phyloP scores from a whole-genome alignment of 2,797 vertebrate species.

The Schizopygopsis malacanthus region DNA sequence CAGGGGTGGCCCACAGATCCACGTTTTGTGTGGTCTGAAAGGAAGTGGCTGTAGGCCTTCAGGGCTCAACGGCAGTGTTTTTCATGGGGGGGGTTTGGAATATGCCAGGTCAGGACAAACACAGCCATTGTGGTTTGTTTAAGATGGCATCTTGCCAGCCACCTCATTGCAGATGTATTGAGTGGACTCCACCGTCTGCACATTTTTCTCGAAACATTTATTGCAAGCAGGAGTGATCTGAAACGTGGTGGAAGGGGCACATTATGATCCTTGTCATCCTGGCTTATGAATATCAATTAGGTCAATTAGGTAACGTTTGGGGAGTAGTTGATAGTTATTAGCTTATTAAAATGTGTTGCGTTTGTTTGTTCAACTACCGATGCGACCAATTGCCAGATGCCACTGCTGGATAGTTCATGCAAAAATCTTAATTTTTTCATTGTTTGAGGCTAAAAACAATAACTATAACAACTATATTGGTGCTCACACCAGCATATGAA shows the following conservation, averaged over 20 bases:
- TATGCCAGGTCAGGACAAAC: constrained; percentile 82
- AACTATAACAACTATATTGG: not conserved
- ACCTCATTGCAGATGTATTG: constrained; percentile 60
- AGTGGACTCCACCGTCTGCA: constrained; percentile 53
- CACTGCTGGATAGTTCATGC: not conserved
- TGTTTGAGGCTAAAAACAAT: not conserved
- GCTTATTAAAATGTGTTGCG: not conserved
- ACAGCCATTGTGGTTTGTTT: constrained; percentile 71
- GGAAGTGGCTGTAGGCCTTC: constrained; percentile 69
- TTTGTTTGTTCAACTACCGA: not conserved
- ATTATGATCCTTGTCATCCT: not conserved
- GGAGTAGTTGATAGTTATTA: not conserved
- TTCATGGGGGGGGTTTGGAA: constrained; percentile 71
- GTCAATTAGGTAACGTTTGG: not conserved
- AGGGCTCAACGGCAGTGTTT: constrained; percentile 70
- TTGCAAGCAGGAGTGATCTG: constrained; percentile 15
- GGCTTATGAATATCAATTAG: constrained; percentile 7
- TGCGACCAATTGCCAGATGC: not conserved
- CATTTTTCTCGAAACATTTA: constrained; percentile 47
- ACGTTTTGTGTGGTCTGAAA: constrained; percentile 81
- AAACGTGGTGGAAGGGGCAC: not conserved
- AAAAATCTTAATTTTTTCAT: not conserved
- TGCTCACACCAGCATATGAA: not conserved
- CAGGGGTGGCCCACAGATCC: constrained; percentile 77
- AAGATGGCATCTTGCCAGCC: constrained; percentile 67